These are phyloP conservation scores for Reinhardtius hippoglossoides DNA, from an alignment of 2,113 vertebrate species.

Conservation along the genomic window DNA sequence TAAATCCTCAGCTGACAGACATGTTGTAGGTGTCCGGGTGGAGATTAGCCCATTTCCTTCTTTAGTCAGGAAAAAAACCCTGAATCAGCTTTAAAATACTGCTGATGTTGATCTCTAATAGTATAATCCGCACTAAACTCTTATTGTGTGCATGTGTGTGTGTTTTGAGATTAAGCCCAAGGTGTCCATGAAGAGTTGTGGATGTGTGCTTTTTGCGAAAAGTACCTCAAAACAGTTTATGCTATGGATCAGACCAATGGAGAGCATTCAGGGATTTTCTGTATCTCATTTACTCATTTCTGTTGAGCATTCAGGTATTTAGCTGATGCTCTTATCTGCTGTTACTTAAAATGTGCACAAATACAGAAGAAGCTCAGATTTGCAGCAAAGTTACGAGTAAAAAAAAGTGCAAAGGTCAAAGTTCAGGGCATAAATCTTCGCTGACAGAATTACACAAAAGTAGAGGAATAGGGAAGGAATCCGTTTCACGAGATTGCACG, in stretches of 20 bases:
- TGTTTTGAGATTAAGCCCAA: constrained; percentile 56
- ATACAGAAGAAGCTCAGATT: constrained; percentile 3
- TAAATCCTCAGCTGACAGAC: constrained; percentile 69
- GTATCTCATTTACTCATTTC: constrained; percentile 19
- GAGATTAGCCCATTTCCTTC: constrained; percentile 67
- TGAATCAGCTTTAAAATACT: constrained; percentile 70
- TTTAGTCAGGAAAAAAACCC: constrained; percentile 50
- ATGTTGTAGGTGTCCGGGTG: constrained; percentile 56
- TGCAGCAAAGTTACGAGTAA: constrained; percentile 2
- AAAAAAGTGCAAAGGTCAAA: constrained; percentile 19
- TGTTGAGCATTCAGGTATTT: not conserved
- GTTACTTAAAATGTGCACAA: constrained; percentile 9
- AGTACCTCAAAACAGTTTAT: constrained; percentile 30
- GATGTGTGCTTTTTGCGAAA: constrained; percentile 20
- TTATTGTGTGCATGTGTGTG: constrained; percentile 19
- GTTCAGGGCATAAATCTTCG: not conserved
- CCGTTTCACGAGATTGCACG: not conserved
- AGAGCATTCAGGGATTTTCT: constrained; percentile 40
- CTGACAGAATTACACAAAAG: not conserved
- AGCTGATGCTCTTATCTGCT: constrained; percentile 12
- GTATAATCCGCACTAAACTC: constrained; percentile 62
- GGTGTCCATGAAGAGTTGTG: constrained; percentile 37
- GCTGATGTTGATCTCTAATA: constrained; percentile 73
- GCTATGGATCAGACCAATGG: constrained; percentile 20
- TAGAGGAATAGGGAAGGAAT: not conserved